Evolutionary conservation across 2,888 invertebrate species (phyloP).

Genomic region (Leptogaster cylindrica): DNA sequence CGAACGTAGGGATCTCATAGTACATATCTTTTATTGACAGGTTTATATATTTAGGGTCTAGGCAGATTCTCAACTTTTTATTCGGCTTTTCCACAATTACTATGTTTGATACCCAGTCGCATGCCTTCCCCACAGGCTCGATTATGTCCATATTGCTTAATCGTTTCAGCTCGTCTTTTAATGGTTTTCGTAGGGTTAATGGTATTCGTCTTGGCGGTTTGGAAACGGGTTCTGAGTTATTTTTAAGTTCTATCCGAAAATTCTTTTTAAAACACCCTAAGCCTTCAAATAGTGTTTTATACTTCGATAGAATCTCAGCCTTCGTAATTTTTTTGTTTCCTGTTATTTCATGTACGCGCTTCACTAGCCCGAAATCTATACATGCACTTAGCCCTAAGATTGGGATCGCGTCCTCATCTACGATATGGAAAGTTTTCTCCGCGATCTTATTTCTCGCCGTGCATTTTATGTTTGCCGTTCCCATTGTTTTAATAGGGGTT

Average conservation of each 20-base stretch:
- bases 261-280: conserved; percentile 14
- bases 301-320: conserved; percentile 9
- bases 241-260: conserved; percentile 18
- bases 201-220: conserved; percentile 35
- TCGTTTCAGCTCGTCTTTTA: too few relatives aligned
- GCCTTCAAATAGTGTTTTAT: conserved; percentile 19
- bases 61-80: conserved; percentile 48
- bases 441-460: too few relatives aligned
- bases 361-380: too few relatives aligned
- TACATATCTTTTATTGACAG: conserved; percentile 49
- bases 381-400: too few relatives aligned
- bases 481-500: too few relatives aligned
- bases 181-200: background rate
- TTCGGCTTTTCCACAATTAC: conserved; percentile 49
- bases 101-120: conserved; percentile 38
- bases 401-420: too few relatives aligned
- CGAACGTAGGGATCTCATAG: conserved; percentile 50
- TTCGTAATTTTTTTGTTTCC: background rate
- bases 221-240: background rate
- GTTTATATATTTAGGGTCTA: conserved; percentile 51
- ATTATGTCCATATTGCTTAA: too few relatives aligned
- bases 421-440: too few relatives aligned
- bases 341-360: too few relatives aligned
- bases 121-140: background rate
- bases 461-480: too few relatives aligned